Evolutionary conservation across 2,113 vertebrate genomes (phyloP), one percentile per base, ranked within the genome.

Genomic region (Neomonachus schauinslandi): DNA sequence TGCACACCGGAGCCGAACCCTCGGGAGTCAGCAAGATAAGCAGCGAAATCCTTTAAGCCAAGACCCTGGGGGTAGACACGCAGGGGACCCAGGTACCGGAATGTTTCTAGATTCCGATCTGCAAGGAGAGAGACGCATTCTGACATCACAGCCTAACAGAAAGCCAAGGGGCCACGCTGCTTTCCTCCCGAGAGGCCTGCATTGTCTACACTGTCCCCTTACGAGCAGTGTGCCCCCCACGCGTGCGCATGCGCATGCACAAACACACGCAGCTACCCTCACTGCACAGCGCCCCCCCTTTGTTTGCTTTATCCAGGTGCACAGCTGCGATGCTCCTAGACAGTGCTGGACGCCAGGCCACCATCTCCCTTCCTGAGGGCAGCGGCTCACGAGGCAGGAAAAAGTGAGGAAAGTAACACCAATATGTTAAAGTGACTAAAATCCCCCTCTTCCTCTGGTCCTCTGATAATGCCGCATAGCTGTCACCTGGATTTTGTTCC

Each of bases 11-110:
- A 80, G 65, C 36, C 0, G 31, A 82, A 76, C 36, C 49, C 26
- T 95, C 57, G 28, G 16, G 33, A 91, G 18, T 1, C 13, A 65
- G 28, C 4, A 1, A 71, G 67, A 59, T 49, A 71, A 86, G 59
- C 81, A 46, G 36, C 51, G 53, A 93, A 95, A 97, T 74, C 81
- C 65, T 89, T 86, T 59, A 74, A 96, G 83, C 63, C 71, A 83
- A 91, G 61, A 53, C 71, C 69, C 8, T 7, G 13, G 59, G 49
- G 46, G 57, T 69, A 95, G 69, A 95, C 55, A 89, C 1, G 4
- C 82, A 12, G 46, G 71, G 39, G 36, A 67, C 26, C 0, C 0
- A 28, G 31, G 74, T 31, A 59, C 22, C 0, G 5, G 80, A 91
- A 72, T 33, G n/a, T 53, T 87, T 49, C 7, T 6, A 28, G 88